Evolutionary conservation across 2,797 vertebrate species (phyloP).

Genomic region (Takifugu rubripes): DNA sequence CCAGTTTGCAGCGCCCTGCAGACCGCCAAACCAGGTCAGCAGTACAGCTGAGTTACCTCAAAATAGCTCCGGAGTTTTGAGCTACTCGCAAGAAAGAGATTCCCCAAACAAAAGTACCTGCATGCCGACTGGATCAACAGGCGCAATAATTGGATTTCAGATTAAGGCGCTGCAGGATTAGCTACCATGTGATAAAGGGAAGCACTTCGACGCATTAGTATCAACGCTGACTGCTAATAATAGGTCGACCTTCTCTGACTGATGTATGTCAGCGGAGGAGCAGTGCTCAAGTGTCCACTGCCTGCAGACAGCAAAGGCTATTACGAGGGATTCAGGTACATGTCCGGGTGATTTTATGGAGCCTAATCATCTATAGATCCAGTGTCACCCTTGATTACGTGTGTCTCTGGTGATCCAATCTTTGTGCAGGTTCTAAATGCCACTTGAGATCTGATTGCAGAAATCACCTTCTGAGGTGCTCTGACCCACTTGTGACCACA

Average conservation of each 20-base stretch:
- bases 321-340: conserved; percentile 23
- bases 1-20: too few species aligned
- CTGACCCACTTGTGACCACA: too few species aligned
- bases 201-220: conserved; percentile 49
- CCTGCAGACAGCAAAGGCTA: conserved; percentile 7
- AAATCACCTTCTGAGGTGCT: too few species aligned
- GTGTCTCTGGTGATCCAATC: too few species aligned
- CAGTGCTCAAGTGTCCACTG: conserved; percentile 18
- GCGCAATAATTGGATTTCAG: conserved; percentile 73
- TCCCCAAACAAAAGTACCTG: conserved; percentile 5
- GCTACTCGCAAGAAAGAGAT: conserved; percentile 7
- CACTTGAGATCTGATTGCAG: too few species aligned
- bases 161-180: conserved; percentile 67
- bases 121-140: conserved; percentile 22
- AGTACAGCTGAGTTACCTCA: too few species aligned
- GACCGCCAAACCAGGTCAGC: too few species aligned
- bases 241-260: conserved; percentile 38
- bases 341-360: background rate
- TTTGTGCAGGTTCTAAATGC: too few species aligned
- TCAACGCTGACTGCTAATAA: conserved; percentile 37
- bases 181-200: conserved; percentile 57
- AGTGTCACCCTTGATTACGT: too few species aligned
- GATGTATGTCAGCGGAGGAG: conserved; percentile 19
- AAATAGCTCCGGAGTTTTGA: background rate
- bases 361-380: background rate